A percentile compares a stretch with the other conserved stretches of the same genome.
phyloP scores from a whole-genome alignment of 2,797 vertebrate genomes.

The Craterocephalus amniculus region DNA sequence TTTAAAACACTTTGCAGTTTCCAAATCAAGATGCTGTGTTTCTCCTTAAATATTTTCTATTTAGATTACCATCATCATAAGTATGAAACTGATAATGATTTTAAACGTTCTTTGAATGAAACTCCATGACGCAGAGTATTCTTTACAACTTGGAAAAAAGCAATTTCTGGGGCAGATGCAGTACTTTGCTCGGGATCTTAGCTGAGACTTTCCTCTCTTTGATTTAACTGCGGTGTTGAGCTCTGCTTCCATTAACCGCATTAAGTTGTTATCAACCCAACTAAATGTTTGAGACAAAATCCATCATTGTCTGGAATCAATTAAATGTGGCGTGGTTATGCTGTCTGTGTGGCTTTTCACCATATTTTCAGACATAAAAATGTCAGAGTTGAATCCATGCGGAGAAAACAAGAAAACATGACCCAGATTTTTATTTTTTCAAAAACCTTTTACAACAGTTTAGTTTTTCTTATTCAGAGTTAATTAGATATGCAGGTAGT shows the following conservation, averaged over 20 bases:
- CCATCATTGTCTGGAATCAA: conserved; percentile 39
- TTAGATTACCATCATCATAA: background rate
- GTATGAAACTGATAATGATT: background rate
- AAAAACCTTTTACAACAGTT: background rate
- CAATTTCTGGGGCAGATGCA: conserved; percentile 1
- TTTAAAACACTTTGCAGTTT: background rate
- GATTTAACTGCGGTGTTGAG: conserved; percentile 4
- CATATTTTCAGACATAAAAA: conserved; percentile 40
- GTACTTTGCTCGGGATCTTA: conserved; percentile 4
- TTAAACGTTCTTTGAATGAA: background rate
- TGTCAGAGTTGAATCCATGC: conserved; percentile 30
- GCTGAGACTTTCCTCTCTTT: conserved; percentile 14
- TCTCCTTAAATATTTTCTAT: background rate
- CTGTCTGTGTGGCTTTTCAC: conserved; percentile 16
- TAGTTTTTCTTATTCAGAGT: background rate
- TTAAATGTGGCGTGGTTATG: conserved; percentile 43
- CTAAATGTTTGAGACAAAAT: conserved; percentile 27
- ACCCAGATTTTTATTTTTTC: background rate
- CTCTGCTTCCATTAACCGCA: conserved; percentile 28
- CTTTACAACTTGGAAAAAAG: background rate
- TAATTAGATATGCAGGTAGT: background rate
- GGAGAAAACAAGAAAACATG: no score
- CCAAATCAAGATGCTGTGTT: background rate
- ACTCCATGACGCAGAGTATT: background rate
- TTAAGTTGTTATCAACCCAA: conserved; percentile 30